Evolutionary conservation across 2,797 vertebrate genomes (phyloP).

Genomic region (Lepus oiostolus): DNA sequence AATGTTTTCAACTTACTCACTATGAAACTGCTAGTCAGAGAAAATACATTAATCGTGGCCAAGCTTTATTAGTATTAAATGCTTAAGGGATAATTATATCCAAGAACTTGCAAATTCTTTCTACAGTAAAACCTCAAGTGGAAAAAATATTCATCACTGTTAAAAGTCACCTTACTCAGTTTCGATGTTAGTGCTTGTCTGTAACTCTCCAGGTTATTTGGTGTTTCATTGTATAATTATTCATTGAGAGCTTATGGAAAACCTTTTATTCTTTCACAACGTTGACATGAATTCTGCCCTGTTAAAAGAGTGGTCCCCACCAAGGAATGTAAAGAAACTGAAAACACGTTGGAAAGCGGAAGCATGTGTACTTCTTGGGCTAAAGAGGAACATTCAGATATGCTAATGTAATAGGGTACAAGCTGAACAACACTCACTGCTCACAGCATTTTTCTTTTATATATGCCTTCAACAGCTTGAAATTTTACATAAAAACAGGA

Average conservation of each 20-base stretch:
- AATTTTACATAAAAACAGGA: constrained; percentile 60
- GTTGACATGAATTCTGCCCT: not conserved
- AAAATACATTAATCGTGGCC: constrained; percentile 1
- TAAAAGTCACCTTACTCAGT: not conserved
- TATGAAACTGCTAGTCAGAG: not conserved
- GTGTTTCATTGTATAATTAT: not conserved
- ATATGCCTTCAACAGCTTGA: not conserved
- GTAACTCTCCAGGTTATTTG: constrained; percentile 10
- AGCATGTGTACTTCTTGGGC: not conserved
- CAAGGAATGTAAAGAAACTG: constrained; percentile 21
- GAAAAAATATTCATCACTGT: not conserved
- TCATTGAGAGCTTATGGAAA: not conserved
- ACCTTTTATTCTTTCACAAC: not conserved
- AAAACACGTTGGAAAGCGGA: not conserved
- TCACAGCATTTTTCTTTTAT: not conserved
- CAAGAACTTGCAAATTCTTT: not conserved
- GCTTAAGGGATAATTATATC: constrained; percentile 2
- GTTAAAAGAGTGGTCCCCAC: not conserved
- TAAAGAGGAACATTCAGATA: not conserved
- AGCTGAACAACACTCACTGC: not conserved
- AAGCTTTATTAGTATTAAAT: constrained; percentile 22
- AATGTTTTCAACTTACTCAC: constrained; percentile 47
- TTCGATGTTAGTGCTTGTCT: not conserved
- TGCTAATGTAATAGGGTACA: not conserved
- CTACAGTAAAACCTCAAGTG: constrained; percentile 6